Conservation (phyloP, 2,113 vertebrate genomes). For the Eulemur macaco region DNA sequence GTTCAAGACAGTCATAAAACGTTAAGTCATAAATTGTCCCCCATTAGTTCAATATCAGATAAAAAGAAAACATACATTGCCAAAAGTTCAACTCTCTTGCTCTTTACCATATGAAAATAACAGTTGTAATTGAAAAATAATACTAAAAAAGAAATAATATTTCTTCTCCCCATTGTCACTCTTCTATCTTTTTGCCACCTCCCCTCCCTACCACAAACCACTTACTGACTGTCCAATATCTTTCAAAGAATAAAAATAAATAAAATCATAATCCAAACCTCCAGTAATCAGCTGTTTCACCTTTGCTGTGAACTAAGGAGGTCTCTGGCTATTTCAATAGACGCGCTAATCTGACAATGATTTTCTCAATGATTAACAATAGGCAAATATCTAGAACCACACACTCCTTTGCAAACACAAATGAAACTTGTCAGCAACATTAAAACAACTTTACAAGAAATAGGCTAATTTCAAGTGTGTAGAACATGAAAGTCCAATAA, state of each 20-base stretch:
- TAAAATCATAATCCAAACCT: not conserved
- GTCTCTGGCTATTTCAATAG: constrained; percentile 52
- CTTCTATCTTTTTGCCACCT: not conserved
- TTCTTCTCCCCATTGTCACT: not conserved
- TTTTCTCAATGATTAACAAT: constrained; percentile 45
- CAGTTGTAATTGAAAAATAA: constrained; percentile 26
- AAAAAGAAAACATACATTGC: not conserved
- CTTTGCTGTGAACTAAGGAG: constrained; percentile 44
- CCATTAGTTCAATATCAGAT: not conserved
- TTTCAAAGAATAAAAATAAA: constrained; percentile 47
- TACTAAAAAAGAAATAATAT: not conserved
- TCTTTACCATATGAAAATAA: not conserved
- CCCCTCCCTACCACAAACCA: not conserved
- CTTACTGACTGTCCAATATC: not conserved
- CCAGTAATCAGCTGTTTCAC: not conserved
- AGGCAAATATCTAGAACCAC: not conserved
- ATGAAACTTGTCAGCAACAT: constrained; percentile 1
- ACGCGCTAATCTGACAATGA: not conserved
- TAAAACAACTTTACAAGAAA: constrained; percentile 44
- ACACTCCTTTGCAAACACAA: not conserved
- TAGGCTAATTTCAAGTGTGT: not conserved
- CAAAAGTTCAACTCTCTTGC: not conserved
- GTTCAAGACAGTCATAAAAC: not conserved
- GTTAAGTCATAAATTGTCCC: not conserved
- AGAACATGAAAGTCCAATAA: not conserved